phyloP scores from a whole-genome alignment of 2,113 vertebrate genomes.

The Cairina moschata region DNA sequence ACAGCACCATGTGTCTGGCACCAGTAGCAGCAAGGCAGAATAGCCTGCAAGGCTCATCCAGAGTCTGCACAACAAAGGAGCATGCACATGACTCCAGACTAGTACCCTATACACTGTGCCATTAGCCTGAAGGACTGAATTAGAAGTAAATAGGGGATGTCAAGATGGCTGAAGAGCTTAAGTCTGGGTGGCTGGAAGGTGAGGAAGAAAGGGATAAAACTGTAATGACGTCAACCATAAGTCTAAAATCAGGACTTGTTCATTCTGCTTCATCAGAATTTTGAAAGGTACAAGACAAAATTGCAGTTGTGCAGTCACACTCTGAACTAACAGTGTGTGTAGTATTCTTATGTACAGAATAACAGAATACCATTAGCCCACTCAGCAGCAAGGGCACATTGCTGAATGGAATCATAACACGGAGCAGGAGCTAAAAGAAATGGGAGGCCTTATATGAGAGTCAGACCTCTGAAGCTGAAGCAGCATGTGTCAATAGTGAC shows the following conservation, averaged over 20 bases:
- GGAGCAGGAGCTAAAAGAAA: background rate
- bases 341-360: background rate
- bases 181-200: background rate
- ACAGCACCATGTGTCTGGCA: background rate
- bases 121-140: background rate
- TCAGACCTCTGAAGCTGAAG: background rate
- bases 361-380: too few species aligned
- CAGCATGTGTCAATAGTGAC: background rate
- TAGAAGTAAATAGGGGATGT: background rate
- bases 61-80: accelerated
- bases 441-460: background rate
- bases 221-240: background rate
- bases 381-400: background rate
- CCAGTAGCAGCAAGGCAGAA: background rate
- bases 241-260: background rate
- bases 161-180: background rate
- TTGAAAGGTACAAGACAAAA: background rate
- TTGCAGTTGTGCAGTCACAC: background rate
- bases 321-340: background rate
- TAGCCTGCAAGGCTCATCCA: background rate
- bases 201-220: background rate
- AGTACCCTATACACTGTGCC: accelerated
- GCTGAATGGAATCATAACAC: background rate
- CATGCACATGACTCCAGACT: accelerated
- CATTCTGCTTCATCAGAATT: background rate